These are phyloP conservation scores for Hylomyscus alleni DNA, from an alignment of 2,797 vertebrate genomes.

Conservation along the genomic window DNA sequence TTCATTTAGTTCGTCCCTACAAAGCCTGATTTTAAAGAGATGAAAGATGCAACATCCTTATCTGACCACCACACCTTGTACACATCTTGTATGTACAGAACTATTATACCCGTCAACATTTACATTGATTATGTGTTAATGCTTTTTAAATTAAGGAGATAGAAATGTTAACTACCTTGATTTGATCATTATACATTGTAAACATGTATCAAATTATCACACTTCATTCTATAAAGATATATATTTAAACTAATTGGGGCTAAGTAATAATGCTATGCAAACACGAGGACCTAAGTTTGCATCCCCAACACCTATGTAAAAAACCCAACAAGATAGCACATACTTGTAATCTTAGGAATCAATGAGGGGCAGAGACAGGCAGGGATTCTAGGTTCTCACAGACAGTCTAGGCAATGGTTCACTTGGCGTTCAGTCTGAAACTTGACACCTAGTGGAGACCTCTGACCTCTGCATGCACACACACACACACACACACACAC, in stretches of 20 bases:
- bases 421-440: not conserved
- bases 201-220: not conserved
- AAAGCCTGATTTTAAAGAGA: slow-evolving; percentile 19
- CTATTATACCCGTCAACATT: not conserved
- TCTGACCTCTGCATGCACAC: not conserved
- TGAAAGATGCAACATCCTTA: not conserved
- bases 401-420: not conserved
- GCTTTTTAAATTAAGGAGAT: not conserved
- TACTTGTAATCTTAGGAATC: not conserved
- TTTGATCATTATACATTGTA: not conserved
- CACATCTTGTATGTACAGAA: not conserved
- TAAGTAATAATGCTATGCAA: not conserved
- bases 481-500: too few relatives aligned
- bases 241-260: not conserved
- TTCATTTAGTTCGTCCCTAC: slow-evolving; percentile 30
- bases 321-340: not conserved
- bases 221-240: not conserved
- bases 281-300: not conserved
- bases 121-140: not conserved
- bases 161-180: not conserved
- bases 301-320: not conserved
- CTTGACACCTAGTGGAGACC: not conserved
- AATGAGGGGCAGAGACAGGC: rapidly evolving
- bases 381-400: not conserved
- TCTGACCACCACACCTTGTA: not conserved